A percentile compares a stretch with the other conserved stretches of the same genome.
phyloP scores from a whole-genome alignment of 2,888 invertebrate genomes.

The Antitype chi region DNA sequence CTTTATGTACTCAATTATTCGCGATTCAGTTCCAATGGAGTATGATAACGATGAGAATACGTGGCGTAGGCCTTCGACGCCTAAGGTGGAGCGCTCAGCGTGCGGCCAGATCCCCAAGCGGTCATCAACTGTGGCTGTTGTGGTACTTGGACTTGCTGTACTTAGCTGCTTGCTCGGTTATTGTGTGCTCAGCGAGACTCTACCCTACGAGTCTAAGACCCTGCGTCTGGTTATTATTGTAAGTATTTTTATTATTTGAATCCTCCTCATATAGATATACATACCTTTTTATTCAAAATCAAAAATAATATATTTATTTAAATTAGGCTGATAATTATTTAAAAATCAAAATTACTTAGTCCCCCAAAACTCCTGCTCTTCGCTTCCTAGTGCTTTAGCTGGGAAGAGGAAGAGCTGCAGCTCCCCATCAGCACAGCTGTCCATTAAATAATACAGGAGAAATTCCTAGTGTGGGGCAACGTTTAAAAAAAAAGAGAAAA shows the following conservation, averaged over 20 bases:
- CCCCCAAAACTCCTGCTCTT: background rate
- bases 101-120: constrained; percentile 82
- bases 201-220: constrained; percentile 87
- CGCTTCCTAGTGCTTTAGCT: background rate
- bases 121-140: constrained; percentile 83
- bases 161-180: constrained; percentile 88
- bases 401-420: background rate
- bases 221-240: constrained; percentile 85
- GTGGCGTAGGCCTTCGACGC: constrained; percentile 81
- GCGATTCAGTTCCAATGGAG: constrained; percentile 78
- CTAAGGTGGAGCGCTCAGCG: constrained; percentile 73
- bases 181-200: constrained; percentile 86
- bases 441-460: too few relatives aligned
- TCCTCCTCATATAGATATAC: background rate
- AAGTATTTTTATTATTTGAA: constrained; percentile 65
- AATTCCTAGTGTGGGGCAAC: too few relatives aligned
- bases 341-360: background rate
- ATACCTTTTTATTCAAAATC: background rate
- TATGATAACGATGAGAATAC: constrained; percentile 86
- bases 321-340: background rate
- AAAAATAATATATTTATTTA: background rate
- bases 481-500: too few relatives aligned
- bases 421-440: background rate
- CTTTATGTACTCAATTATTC: constrained; percentile 67
- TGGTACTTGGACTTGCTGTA: constrained; percentile 86